Evolutionary conservation across 2,888 invertebrate species (phyloP), one percentile per base, ranked within the genome.

Genomic region (Melanchra persicariae): DNA sequence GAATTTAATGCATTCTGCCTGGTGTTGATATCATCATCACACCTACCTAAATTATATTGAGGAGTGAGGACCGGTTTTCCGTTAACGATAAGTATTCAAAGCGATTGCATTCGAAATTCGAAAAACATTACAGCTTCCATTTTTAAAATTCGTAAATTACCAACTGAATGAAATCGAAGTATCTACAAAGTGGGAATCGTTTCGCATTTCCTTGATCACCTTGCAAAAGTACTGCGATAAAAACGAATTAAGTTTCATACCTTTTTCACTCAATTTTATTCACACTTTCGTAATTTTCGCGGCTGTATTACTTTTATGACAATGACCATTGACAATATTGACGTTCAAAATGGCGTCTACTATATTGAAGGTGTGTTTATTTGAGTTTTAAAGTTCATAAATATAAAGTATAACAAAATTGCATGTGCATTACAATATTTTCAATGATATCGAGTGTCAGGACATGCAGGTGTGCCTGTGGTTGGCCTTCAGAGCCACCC

Each of bases 401-500:
- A 57, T 17, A 34, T 77, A 70, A 77, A 76, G 15, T 84, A 58
- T 70, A 74, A 69, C 72, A 73, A 81, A 71, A 81, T 75, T 75
- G 65, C 81, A 73, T 60, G 63, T 85, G 55, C 40, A 73, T 74
- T 75, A 73, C 51, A 81, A 81, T 74, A 79, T 75, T 72, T 79
- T 75, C 75, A 77, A 82, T 79, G 77, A 77, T 64, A 75, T 68
- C 62, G 64, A 68, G 70, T 76, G 61, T 62, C 60, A 55, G 78
- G 64, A 58, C 65, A 59, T 52, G 74, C 77, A 82, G 75, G 81
- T 81, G 79, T 76, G 74, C 61, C 70, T 74, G 85, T 79, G 24
- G 84, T 62, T 77, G 86, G 69, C 88, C 88, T 89, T 84, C 82
- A 69, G 65, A 81, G 70, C 78, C 83, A 83, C 89, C 90, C 83